These are phyloP conservation scores for Parascotia fuliginaria DNA, from an alignment of 2,888 invertebrate species.

Conservation along the genomic window DNA sequence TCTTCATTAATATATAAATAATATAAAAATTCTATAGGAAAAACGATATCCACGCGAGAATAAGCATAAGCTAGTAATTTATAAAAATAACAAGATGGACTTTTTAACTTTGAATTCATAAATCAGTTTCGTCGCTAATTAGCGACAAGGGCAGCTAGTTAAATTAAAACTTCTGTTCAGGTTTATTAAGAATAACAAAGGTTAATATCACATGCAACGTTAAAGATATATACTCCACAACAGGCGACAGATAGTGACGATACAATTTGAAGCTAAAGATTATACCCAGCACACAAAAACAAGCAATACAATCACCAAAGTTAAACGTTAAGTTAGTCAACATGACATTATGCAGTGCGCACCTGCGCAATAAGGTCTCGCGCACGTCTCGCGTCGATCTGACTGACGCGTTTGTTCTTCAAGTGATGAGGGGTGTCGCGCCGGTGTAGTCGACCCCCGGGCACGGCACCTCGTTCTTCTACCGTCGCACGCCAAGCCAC, in stretches of 20 bases:
- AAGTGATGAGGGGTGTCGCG: constrained; percentile 99
- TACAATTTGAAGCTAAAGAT: background rate
- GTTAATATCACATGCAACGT: background rate
- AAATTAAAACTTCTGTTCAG: too few species aligned
- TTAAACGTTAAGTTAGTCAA: constrained; percentile 7
- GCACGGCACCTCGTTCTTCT: constrained; percentile 61
- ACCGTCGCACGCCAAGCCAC: constrained; percentile 85
- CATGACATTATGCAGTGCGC: constrained; percentile 43
- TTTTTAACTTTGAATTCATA: too few species aligned
- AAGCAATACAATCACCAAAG: constrained; percentile 14
- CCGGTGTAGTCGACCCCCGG: constrained; percentile 90
- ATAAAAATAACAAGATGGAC: too few species aligned
- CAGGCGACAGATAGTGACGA: background rate
- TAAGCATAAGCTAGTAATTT: too few species aligned
- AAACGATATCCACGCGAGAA: too few species aligned
- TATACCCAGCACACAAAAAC: constrained; percentile 10
- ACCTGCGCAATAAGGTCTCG: constrained; percentile 81
- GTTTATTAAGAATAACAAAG: too few species aligned
- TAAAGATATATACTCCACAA: background rate
- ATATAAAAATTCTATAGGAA: too few species aligned
- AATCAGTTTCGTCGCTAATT: too few species aligned
- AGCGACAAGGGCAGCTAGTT: too few species aligned
- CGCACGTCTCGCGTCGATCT: constrained; percentile 76
- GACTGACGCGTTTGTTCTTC: constrained; percentile 97
- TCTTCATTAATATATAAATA: too few species aligned